phyloP scores from a whole-genome alignment of 2,888 invertebrate genomes.

The Scotopteryx bipunctaria region DNA sequence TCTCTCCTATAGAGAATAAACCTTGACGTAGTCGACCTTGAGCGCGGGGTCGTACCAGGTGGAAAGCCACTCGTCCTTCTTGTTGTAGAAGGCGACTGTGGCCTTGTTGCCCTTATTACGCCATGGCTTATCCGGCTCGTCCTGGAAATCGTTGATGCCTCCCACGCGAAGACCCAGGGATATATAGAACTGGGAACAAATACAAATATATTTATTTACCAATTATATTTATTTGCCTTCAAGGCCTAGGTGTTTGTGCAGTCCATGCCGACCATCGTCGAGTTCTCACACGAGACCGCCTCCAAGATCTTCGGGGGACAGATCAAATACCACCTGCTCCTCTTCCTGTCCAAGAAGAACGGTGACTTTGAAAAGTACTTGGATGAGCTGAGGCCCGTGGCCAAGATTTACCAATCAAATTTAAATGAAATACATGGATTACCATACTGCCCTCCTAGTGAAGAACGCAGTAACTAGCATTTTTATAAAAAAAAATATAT shows the following conservation, averaged over 20 bases:
- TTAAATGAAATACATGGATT: no score
- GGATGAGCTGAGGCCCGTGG: slow-evolving; percentile 91
- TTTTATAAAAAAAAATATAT: no score
- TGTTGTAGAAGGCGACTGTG: slow-evolving; percentile 86
- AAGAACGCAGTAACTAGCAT: no score
- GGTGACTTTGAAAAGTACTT: slow-evolving; percentile 92
- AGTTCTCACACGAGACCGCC: slow-evolving; percentile 98
- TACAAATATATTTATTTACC: not conserved
- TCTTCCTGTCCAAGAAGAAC: slow-evolving; percentile 96
- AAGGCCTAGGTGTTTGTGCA: slow-evolving; percentile 85
- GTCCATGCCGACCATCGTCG: slow-evolving; percentile 94
- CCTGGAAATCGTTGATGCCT: slow-evolving; percentile 88
- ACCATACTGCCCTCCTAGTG: no score
- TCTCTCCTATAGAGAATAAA: slow-evolving; percentile 75
- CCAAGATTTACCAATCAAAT: slow-evolving; percentile 95
- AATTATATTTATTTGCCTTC: not conserved
- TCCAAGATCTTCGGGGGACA: slow-evolving; percentile 99
- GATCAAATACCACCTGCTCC: slow-evolving; percentile 97
- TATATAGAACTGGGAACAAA: slow-evolving; percentile 86
- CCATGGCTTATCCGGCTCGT: slow-evolving; percentile 89
- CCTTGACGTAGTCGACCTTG: slow-evolving; percentile 84
- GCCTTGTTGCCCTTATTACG: slow-evolving; percentile 85
- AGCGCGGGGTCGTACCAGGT: slow-evolving; percentile 85
- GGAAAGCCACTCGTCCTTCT: slow-evolving; percentile 80
- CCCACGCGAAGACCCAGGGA: slow-evolving; percentile 92